A percentile compares a stretch with the other conserved stretches of the same genome.
Evolutionary conservation across 2,797 vertebrate genomes (phyloP).

Genomic region (Rhinoraja longicauda): DNA sequence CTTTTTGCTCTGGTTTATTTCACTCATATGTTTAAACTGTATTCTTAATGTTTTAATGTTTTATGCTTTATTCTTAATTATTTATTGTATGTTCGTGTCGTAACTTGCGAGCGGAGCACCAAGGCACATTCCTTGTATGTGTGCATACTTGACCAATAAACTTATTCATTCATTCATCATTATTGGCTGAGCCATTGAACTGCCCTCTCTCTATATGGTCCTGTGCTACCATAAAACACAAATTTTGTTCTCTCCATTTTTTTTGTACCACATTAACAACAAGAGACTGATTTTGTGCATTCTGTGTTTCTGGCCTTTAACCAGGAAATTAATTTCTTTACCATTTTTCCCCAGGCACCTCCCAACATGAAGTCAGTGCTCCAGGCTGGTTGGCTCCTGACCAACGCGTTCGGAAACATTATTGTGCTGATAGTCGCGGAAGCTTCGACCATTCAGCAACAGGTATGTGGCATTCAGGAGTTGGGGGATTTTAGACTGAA

Average conservation of each 20-base stretch:
- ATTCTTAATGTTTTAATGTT: too few relatives aligned
- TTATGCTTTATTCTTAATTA: too few relatives aligned
- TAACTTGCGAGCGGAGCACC: too few relatives aligned
- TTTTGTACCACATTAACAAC: background rate
- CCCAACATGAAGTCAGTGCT: slow-evolving; percentile 95
- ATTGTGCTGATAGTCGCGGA: slow-evolving; percentile 89
- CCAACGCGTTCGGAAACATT: slow-evolving; percentile 84
- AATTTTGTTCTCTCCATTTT: background rate
- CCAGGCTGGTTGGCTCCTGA: slow-evolving; percentile 88
- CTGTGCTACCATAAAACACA: background rate
- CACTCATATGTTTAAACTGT: too few relatives aligned
- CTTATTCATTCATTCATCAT: too few relatives aligned
- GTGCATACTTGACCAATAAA: too few relatives aligned
- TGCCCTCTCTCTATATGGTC: too few relatives aligned
- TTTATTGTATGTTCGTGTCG: too few relatives aligned
- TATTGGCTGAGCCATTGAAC: too few relatives aligned
- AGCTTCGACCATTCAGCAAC: slow-evolving; percentile 60
- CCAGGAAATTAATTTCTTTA: slow-evolving; percentile 9
- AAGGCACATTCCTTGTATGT: too few relatives aligned
- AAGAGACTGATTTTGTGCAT: background rate
- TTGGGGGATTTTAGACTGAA: too few relatives aligned
- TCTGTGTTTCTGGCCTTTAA: background rate
- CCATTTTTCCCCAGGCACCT: slow-evolving; percentile 66
- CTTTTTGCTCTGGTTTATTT: too few relatives aligned
- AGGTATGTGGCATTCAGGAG: slow-evolving; percentile 57